These are phyloP conservation scores for Zelleria hepariella DNA, from an alignment of 2,888 invertebrate genomes.

Conservation along the genomic window DNA sequence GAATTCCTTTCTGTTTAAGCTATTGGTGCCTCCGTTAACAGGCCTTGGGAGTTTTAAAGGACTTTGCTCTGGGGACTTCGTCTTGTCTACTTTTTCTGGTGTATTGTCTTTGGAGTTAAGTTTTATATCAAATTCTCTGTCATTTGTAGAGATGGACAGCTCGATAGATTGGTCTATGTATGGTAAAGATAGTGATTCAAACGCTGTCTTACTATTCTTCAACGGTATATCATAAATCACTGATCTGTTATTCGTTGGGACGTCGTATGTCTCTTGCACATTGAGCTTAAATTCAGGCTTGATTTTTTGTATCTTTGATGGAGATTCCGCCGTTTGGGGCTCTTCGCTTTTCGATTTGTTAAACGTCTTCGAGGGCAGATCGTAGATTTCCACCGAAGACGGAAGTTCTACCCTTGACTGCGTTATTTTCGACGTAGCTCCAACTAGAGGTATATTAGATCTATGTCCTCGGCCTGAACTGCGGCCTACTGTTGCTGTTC, in stretches of 20 bases:
- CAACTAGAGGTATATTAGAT: conserved; percentile 63
- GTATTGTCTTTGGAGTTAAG: conserved; percentile 54
- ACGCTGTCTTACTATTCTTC: conserved; percentile 49
- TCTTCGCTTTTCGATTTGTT: conserved; percentile 30
- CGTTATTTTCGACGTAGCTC: conserved; percentile 65
- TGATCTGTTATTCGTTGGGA: conserved; percentile 57
- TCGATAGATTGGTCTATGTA: conserved; percentile 66
- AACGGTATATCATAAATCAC: conserved; percentile 63
- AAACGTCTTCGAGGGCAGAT: conserved; percentile 42
- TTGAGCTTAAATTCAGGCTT: conserved; percentile 53
- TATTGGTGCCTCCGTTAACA: conserved; percentile 39
- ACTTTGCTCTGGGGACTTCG: conserved; percentile 32
- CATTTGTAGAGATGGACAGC: conserved; percentile 59
- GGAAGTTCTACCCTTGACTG: conserved; percentile 62
- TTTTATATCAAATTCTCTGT: conserved; percentile 66
- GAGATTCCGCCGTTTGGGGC: conserved; percentile 21
- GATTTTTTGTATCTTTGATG: conserved; percentile 23
- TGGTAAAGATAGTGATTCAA: conserved; percentile 58
- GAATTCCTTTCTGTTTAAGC: conserved; percentile 56
- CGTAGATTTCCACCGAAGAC: conserved; percentile 61
- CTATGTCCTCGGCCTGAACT: conserved; percentile 44
- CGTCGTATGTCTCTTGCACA: conserved; percentile 51
- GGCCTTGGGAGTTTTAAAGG: conserved; percentile 41
- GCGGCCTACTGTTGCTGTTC: conserved; percentile 37
- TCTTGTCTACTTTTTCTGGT: conserved; percentile 42